Conservation (phyloP, 2,113 vertebrate genomes). For the Gymnarchus niloticus region DNA sequence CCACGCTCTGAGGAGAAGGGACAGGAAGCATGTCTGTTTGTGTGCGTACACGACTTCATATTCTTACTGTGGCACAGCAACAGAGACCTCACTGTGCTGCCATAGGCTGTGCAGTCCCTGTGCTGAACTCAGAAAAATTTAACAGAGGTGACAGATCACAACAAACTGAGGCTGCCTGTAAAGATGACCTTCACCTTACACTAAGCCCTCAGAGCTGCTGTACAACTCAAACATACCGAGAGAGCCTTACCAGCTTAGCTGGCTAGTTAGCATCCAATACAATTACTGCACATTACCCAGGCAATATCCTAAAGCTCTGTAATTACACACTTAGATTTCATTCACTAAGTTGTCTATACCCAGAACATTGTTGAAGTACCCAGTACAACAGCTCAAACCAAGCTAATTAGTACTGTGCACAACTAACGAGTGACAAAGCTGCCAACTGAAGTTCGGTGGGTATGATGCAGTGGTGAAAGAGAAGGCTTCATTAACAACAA, state of each 20-base stretch:
- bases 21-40: too few relatives aligned
- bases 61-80: too few relatives aligned
- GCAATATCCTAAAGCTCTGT: not conserved
- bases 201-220: not conserved
- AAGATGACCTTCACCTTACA: not conserved
- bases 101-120: not conserved
- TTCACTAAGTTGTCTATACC: not conserved
- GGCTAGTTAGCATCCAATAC: not conserved
- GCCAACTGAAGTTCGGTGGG: not conserved
- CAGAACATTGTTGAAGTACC: not conserved
- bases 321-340: not conserved
- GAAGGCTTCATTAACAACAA: not conserved
- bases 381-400: not conserved
- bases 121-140: not conserved
- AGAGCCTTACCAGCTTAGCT: not conserved
- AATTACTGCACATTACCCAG: not conserved
- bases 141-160: not conserved
- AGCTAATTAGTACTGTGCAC: not conserved
- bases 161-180: not conserved
- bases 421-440: not conserved
- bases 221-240: not conserved
- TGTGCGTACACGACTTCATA: too few relatives aligned
- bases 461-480: not conserved
- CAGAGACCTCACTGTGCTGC: too few relatives aligned
- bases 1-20: constrained; percentile 73